A percentile compares a stretch with the other conserved stretches of the same genome.
phyloP scores from a whole-genome alignment of 2,888 invertebrate species.

The Cephus runcator region DNA sequence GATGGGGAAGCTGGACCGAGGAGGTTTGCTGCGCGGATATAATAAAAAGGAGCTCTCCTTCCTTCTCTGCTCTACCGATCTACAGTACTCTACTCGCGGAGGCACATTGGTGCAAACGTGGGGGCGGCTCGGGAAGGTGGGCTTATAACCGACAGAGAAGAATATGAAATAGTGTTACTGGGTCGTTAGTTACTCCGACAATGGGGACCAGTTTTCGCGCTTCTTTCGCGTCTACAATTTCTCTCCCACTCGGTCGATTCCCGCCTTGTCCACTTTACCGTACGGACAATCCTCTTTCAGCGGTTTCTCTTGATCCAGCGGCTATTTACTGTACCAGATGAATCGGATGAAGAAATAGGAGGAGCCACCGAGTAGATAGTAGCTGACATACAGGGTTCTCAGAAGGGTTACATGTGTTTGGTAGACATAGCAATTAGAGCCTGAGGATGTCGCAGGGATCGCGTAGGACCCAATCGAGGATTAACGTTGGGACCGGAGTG shows the following conservation, averaged over 20 bases:
- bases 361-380: neutral
- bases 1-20: neutral
- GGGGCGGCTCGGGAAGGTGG: conserved; percentile 21
- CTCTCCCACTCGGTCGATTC: neutral
- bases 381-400: neutral
- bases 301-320: neutral
- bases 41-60: conserved; percentile 19
- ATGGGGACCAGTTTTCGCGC: conserved; percentile 33
- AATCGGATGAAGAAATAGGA: neutral
- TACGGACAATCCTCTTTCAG: neutral
- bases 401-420: neutral
- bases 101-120: conserved; percentile 17
- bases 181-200: conserved; percentile 42
- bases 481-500: neutral
- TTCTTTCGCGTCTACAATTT: neutral
- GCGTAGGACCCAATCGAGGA: neutral
- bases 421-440: neutral
- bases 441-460: neutral
- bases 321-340: neutral
- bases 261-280: neutral
- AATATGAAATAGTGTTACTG: conserved; percentile 45
- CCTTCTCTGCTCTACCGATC: neutral
- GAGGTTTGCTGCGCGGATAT: neutral
- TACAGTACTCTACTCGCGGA: neutral
- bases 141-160: conserved; percentile 21